Evolutionary conservation across 2,113 vertebrate genomes (phyloP).

Genomic region (Erythrolamprus reginae): DNA sequence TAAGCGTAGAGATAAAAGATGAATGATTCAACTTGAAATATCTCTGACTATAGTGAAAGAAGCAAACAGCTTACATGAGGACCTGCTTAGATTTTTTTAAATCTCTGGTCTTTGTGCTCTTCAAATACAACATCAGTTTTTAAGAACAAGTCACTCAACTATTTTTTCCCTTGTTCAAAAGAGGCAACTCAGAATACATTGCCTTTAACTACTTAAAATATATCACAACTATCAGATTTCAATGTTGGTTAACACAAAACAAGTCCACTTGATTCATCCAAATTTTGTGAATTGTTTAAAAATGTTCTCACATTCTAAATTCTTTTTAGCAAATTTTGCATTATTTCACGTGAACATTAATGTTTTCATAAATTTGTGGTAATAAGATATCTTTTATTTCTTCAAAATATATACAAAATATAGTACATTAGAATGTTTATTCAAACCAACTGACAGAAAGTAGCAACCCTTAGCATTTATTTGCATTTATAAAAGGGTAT

Average conservation of each 20-base stretch:
- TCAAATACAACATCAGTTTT: neutral
- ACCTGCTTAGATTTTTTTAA: neutral
- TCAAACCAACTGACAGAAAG: neutral
- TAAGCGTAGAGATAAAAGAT: neutral
- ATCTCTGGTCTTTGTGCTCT: neutral
- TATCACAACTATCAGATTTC: conserved; percentile 2
- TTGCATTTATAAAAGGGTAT: neutral
- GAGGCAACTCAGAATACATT: neutral
- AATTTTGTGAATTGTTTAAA: conserved; percentile 13
- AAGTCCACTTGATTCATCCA: conserved; percentile 5
- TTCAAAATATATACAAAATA: neutral
- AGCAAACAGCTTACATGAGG: neutral
- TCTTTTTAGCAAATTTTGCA: conserved; percentile 6
- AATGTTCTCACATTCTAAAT: conserved; percentile 5
- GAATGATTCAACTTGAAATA: neutral
- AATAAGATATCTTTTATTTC: neutral
- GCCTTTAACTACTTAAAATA: conserved; percentile 15
- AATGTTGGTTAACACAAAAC: neutral
- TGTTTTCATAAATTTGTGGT: conserved; percentile 18
- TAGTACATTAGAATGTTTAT: neutral
- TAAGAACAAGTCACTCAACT: neutral
- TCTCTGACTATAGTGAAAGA: neutral
- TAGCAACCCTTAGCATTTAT: neutral
- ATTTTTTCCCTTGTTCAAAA: neutral
- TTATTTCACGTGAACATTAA: conserved; percentile 16